Base-by-base conservation (phyloP, 1,140 invertebrate species). In the Arctopsyche grandis region DNA sequence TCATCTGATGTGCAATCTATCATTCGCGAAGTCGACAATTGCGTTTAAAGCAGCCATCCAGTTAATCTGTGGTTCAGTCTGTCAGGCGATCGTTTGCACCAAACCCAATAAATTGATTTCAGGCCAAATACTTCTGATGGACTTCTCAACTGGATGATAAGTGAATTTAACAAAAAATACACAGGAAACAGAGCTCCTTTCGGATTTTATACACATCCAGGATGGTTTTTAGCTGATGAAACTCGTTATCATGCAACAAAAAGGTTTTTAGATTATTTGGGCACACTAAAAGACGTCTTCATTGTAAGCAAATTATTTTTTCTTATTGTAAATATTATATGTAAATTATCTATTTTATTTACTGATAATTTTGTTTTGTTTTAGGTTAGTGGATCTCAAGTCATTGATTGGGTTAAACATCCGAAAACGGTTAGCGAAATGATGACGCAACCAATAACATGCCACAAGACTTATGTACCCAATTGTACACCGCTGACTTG, bases 161-260 rank as follows among this genome's bases (percentile, higher is more conserved):
- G 83, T 10, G 90, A 90, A 84, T 91, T 91, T 83, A 84, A 89
- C 63, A 84, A 84, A 5, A 88, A 90, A 77, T 92, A 92, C 83
- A 81, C 87, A 0, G 85, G 87, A 58, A 92, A 90, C 79, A 88
- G 88, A n/a, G 87, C 91, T 43, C 91, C 91, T 0, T 91, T 92
- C 80, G 90, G 90, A 3, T 87, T 92, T 70, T 91, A 89, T 83
- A 83, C 90, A 29, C 91, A 92, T 81, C 89, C 90, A 24, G 89
- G 90, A 81, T 91, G 88, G 87, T 85, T 92, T 70, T 21, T 26
- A 0, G 44, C 52, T 29, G 46, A 81, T 52, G 75, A 70, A 24
- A n/a, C n/a, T 44, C 26, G 75, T 38, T 81, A 66, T 12, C 26
- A 66, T 0, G 81, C 79, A 16, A 79, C 79, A 29, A 63, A 76